Conservation (phyloP, 2,888 invertebrate species). For the Scaptomyza reducta region DNA sequence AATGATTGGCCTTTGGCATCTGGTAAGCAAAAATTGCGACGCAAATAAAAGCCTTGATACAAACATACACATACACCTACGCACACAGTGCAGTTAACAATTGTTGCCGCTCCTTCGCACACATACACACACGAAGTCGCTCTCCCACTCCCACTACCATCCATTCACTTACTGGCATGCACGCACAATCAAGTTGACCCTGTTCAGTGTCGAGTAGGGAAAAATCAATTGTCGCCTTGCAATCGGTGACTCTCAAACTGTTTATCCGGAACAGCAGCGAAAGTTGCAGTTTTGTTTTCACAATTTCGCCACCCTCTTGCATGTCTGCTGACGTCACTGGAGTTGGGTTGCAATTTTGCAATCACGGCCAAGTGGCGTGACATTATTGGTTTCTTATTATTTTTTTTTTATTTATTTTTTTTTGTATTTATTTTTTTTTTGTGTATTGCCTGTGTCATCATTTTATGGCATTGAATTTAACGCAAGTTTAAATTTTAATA, state of each 20-base stretch:
- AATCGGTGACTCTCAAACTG: slow-evolving; percentile 48
- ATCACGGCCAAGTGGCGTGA: slow-evolving; percentile 1
- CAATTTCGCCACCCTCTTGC: slow-evolving; percentile 8
- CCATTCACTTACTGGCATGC: not conserved
- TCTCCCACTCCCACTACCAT: not conserved
- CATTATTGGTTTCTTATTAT: not conserved
- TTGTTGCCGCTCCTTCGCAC: slow-evolving; percentile 16
- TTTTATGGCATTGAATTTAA: not conserved
- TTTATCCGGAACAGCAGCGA: slow-evolving; percentile 15
- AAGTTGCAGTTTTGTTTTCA: slow-evolving; percentile 29
- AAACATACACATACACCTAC: slow-evolving; percentile 5
- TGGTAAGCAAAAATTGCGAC: slow-evolving; percentile 86
- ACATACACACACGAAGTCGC: slow-evolving; percentile 7
- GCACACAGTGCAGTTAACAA: slow-evolving; percentile 21
- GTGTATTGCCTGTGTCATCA: not conserved
- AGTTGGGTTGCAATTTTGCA: not conserved
- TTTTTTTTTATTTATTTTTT: not conserved
- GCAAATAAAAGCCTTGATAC: slow-evolving; percentile 12
- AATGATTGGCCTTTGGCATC: slow-evolving; percentile 92
- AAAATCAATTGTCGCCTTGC: slow-evolving; percentile 65
- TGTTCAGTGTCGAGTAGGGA: slow-evolving; percentile 71
- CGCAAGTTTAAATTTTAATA: not conserved
- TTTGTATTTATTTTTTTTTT: not conserved
- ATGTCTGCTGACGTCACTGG: slow-evolving; percentile 28
- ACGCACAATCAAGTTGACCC: slow-evolving; percentile 51